These are phyloP conservation scores for Callimorpha dominula DNA, from an alignment of 2,888 invertebrate genomes.

Conservation along the genomic window DNA sequence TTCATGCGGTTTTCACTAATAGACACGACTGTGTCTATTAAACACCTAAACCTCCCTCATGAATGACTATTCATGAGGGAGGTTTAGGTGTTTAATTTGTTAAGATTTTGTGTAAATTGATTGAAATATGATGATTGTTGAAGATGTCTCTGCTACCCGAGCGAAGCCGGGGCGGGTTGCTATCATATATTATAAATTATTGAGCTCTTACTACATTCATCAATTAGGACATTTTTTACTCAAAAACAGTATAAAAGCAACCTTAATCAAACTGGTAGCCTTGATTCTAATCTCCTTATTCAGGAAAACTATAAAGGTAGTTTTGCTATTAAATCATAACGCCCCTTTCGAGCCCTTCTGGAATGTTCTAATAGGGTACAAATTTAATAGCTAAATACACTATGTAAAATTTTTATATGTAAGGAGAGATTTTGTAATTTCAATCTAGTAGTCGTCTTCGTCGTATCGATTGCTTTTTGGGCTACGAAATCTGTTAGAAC, in stretches of 20 bases:
- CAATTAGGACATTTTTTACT: too few relatives aligned
- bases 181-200: background rate
- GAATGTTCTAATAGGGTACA: background rate
- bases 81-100: too few relatives aligned
- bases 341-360: background rate
- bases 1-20: too few relatives aligned
- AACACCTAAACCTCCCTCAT: too few relatives aligned
- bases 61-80: too few relatives aligned
- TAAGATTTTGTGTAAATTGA: too few relatives aligned
- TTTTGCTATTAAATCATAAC: background rate
- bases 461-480: conserved; percentile 30
- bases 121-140: too few relatives aligned
- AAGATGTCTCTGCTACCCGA: too few relatives aligned
- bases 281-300: background rate
- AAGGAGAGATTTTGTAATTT: background rate
- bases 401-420: conserved; percentile 3
- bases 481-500: conserved; percentile 30
- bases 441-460: conserved; percentile 35
- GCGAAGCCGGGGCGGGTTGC: too few relatives aligned
- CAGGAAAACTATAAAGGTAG: background rate
- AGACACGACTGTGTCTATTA: too few relatives aligned
- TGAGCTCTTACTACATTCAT: background rate
- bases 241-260: background rate
- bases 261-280: background rate
- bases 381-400: background rate